These are phyloP conservation scores for Lepus americanus DNA, from an alignment of 2,113 vertebrate genomes.

Conservation along the genomic window DNA sequence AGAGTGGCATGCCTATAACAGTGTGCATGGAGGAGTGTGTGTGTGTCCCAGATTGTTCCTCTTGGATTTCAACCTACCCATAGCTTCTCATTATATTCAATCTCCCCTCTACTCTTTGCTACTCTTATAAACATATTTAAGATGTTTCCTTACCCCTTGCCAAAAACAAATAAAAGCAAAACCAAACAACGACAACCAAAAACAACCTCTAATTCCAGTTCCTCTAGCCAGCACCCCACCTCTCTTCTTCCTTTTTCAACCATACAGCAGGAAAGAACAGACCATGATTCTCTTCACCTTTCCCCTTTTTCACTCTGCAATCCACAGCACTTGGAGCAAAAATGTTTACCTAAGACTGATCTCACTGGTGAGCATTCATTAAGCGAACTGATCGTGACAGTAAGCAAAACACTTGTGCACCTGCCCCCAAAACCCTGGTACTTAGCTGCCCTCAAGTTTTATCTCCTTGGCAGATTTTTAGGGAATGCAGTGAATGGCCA, in stretches of 20 bases:
- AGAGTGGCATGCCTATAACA: background rate
- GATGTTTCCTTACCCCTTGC: background rate
- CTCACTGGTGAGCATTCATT: background rate
- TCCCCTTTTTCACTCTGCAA: background rate
- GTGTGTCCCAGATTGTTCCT: background rate
- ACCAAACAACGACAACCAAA: too few species aligned
- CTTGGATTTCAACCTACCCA: background rate
- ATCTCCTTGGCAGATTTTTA: background rate
- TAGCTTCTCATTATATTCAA: background rate
- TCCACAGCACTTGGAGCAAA: background rate
- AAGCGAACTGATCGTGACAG: background rate
- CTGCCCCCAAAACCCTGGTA: background rate
- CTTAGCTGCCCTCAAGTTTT: background rate
- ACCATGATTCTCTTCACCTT: background rate
- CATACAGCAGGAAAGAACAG: background rate
- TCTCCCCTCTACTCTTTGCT: background rate
- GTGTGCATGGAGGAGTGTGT: background rate
- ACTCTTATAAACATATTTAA: conserved; percentile 4
- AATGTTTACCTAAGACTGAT: background rate
- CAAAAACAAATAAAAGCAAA: background rate
- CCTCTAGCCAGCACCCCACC: background rate
- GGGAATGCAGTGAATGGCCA: background rate
- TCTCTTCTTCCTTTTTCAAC: background rate
- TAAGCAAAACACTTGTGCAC: background rate
- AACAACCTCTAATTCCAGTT: background rate